These are phyloP conservation scores for Myripristis jacobus DNA, from an alignment of 2,797 vertebrate genomes.

Conservation along the genomic window DNA sequence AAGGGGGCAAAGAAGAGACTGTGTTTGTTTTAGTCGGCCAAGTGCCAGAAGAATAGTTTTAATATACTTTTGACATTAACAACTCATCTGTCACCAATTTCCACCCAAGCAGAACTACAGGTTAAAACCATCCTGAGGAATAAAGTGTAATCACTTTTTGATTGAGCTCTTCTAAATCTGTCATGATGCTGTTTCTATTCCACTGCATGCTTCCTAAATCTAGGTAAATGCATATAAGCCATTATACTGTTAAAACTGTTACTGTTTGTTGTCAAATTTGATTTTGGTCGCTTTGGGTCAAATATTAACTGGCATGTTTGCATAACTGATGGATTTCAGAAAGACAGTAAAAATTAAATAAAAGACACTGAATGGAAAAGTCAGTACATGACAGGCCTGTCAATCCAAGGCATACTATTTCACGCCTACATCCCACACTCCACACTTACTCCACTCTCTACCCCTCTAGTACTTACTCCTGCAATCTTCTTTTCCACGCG, in stretches of 20 bases:
- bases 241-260: neutral
- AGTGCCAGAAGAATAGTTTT: conserved; percentile 10
- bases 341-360: conserved; percentile 15
- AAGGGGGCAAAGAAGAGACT: conserved; percentile 36
- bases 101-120: conserved; percentile 5
- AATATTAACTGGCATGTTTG: conserved; percentile 10
- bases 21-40: neutral
- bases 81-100: neutral
- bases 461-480: conserved; percentile 55
- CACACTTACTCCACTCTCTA: conserved; percentile 66
- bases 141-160: neutral
- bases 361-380: conserved; percentile 28
- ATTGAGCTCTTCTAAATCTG: conserved; percentile 4
- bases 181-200: conserved; percentile 1
- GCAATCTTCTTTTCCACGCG: conserved; percentile 51
- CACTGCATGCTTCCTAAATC: neutral
- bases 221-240: neutral
- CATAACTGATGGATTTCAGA: conserved; percentile 2
- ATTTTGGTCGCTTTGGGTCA: neutral
- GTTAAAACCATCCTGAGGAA: neutral
- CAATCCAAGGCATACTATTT: conserved; percentile 36
- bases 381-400: conserved; percentile 18
- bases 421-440: conserved; percentile 50
- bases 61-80: neutral
- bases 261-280: neutral